These are phyloP conservation scores for Dolichoris vasculosae DNA, from an alignment of 1,140 invertebrate species.

Conservation along the genomic window DNA sequence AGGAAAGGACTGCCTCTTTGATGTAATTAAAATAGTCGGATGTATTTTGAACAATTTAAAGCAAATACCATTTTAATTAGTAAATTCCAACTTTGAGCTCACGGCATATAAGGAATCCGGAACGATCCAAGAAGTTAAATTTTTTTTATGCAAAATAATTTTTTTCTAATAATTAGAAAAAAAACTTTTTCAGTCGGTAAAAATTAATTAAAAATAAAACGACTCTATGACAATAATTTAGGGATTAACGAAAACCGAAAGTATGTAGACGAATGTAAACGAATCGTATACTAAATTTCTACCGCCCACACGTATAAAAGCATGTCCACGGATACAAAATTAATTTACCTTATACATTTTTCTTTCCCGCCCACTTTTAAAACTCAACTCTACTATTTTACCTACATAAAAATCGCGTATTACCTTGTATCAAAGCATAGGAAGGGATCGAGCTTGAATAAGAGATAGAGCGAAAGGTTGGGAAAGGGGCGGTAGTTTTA, in stretches of 20 bases:
- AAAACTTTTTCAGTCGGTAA: neutral
- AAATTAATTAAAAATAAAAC: neutral
- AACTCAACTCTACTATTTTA: neutral
- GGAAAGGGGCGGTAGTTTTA: conserved; percentile 14
- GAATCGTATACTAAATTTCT: neutral
- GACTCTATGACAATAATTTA: neutral
- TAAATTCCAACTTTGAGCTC: neutral
- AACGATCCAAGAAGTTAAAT: neutral
- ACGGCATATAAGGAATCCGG: neutral
- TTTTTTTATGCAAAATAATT: neutral
- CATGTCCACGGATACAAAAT: neutral
- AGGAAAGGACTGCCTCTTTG: neutral
- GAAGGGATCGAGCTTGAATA: neutral
- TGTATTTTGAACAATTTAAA: neutral
- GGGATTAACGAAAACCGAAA: neutral
- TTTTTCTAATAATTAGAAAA: neutral
- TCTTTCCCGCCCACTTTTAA: neutral
- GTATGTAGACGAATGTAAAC: neutral
- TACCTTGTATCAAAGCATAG: neutral
- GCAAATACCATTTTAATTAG: neutral
- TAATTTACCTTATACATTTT: conserved; percentile 3
- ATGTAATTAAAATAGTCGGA: neutral
- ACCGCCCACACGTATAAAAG: neutral
- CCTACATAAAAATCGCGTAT: neutral
- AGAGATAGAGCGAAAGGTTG: neutral